phyloP scores from a whole-genome alignment of 2,113 vertebrate species.

The Alces alces region DNA sequence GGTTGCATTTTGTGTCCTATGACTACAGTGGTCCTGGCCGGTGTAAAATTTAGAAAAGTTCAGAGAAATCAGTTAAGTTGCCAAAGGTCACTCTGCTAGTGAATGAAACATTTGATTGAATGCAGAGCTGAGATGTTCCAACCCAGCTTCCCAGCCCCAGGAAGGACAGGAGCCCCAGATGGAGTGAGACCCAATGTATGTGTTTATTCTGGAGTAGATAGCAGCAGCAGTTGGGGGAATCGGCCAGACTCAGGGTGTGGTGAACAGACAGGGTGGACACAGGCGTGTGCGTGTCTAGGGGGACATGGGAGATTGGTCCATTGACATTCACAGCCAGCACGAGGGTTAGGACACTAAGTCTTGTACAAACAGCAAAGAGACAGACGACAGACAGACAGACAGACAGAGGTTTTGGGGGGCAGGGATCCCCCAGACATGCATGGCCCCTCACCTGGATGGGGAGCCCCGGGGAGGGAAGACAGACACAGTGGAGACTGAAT shows the following conservation, averaged over 20 bases:
- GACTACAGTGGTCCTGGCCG: not conserved
- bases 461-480: slow-evolving; percentile 51
- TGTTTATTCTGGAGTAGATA: slow-evolving; percentile 66
- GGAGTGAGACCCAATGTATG: slow-evolving; percentile 36
- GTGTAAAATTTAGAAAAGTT: not conserved
- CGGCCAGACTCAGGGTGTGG: not conserved
- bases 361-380: slow-evolving; percentile 51
- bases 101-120: not conserved
- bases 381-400: slow-evolving; percentile 50
- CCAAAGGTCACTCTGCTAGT: not conserved
- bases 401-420: slow-evolving; percentile 5
- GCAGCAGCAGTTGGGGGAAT: slow-evolving; percentile 52
- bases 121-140: not conserved
- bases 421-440: slow-evolving; percentile 70
- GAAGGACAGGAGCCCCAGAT: not conserved
- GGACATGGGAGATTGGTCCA: not conserved
- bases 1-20: not conserved
- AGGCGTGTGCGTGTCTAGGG: not conserved
- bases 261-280: not conserved
- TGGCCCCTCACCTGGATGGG: slow-evolving; percentile 33
- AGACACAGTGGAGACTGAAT: slow-evolving; percentile 47
- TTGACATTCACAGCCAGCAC: slow-evolving; percentile 25
- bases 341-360: slow-evolving; percentile 24
- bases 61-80: not conserved
- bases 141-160: not conserved